Conservation (phyloP, 2,888 invertebrate genomes). For the Gandaritis pyraliata region DNA sequence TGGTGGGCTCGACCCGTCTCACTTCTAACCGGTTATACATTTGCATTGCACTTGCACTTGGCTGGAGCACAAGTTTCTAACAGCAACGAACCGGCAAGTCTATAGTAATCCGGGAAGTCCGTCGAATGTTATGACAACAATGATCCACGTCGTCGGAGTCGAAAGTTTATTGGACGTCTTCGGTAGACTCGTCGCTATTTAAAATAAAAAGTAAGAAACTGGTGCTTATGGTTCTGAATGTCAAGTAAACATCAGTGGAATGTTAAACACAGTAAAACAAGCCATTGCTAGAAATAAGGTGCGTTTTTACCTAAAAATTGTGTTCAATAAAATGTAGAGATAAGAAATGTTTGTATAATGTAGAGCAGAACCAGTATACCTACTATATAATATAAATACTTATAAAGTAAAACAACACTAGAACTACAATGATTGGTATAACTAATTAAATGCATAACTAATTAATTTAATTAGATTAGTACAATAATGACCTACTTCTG, state of each 20-base stretch:
- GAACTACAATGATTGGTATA: neutral
- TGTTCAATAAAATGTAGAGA: conserved; percentile 11
- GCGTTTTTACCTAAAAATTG: conserved; percentile 3
- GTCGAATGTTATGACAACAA: neutral
- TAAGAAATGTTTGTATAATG: conserved; percentile 12
- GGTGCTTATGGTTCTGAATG: conserved; percentile 12
- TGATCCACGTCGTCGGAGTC: neutral
- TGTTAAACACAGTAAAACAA: conserved; percentile 12
- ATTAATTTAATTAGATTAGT: conserved; percentile 2
- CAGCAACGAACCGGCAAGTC: neutral
- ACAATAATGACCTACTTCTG: neutral
- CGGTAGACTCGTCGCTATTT: too few species aligned
- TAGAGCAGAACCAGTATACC: neutral
- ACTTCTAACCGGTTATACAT: conserved; percentile 15
- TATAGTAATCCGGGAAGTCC: neutral
- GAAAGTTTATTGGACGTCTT: too few species aligned
- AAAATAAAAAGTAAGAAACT: neutral
- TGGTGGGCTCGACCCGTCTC: conserved; percentile 16
- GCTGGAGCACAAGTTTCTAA: conserved; percentile 1
- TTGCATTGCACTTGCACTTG: conserved; percentile 20
- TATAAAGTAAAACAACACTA: neutral
- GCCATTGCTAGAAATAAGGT: neutral
- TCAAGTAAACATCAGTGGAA: conserved; percentile 22
- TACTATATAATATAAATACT: neutral
- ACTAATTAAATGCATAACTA: neutral